Percentiles rank a stretch among this genome's conserved stretches.
Evolutionary conservation across 2,113 vertebrate genomes (phyloP).

Genomic region (Columbina picui): DNA sequence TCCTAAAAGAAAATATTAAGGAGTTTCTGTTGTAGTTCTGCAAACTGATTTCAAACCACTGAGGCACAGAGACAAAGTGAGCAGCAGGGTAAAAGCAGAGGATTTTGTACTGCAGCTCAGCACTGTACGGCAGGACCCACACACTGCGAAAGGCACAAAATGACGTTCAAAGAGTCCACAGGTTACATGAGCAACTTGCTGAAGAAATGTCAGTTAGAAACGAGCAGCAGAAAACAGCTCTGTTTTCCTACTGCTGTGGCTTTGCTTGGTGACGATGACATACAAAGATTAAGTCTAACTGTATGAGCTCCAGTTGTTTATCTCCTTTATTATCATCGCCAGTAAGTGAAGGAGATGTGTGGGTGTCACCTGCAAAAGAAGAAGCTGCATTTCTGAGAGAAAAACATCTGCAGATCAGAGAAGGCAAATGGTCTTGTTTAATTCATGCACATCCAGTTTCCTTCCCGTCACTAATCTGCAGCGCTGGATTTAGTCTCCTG

Average conservation of each 20-base stretch:
- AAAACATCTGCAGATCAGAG: conserved; percentile 61
- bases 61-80: neutral
- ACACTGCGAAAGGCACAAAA: neutral
- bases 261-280: conserved; percentile 75
- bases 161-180: conserved; percentile 53
- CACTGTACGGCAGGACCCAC: neutral
- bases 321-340: conserved; percentile 73
- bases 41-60: neutral
- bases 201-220: conserved; percentile 79
- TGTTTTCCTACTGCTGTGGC: conserved; percentile 81
- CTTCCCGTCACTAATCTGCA: conserved; percentile 44
- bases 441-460: conserved; percentile 57
- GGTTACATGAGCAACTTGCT: conserved; percentile 50
- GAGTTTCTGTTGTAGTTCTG: neutral
- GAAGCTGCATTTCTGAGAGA: conserved; percentile 55
- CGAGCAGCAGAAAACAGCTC: conserved; percentile 67
- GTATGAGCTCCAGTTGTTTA: conserved; percentile 75
- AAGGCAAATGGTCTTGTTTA: conserved; percentile 61
- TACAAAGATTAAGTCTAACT: conserved; percentile 73
- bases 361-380: conserved; percentile 74
- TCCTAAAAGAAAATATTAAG: neutral
- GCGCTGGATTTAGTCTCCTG: conserved; percentile 43
- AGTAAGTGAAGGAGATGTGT: conserved; percentile 76
- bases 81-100: neutral
- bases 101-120: neutral